Conservation (phyloP, 2,797 vertebrate genomes). For the Tarsius wallacei region DNA sequence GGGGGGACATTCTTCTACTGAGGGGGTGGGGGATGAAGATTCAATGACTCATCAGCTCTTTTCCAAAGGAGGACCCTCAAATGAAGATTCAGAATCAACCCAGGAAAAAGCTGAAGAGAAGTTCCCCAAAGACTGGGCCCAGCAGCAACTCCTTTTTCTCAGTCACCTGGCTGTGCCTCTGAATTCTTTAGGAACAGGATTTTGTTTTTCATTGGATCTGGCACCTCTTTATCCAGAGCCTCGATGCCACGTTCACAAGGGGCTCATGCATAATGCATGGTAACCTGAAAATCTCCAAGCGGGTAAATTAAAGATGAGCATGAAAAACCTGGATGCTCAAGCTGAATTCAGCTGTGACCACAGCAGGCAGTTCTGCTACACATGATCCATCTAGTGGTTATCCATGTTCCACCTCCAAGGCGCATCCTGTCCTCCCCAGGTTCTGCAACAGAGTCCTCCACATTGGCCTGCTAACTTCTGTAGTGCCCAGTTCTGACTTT, state of each 20-base stretch:
- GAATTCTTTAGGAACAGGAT: slow-evolving; percentile 50
- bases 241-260: slow-evolving; percentile 8
- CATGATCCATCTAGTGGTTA: not conserved
- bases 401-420: not conserved
- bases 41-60: slow-evolving; percentile 48
- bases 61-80: not conserved
- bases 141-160: not conserved
- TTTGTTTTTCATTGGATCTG: slow-evolving; percentile 72
- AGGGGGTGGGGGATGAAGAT: not conserved
- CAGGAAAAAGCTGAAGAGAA: not conserved
- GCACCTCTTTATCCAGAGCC: slow-evolving; percentile 72
- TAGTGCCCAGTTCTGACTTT: not conserved
- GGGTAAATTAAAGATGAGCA: slow-evolving; percentile 82
- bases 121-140: not conserved
- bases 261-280: slow-evolving; percentile 75
- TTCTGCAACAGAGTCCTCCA: not conserved
- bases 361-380: not conserved
- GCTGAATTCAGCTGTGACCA: slow-evolving; percentile 68
- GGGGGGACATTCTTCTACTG: not conserved
- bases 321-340: slow-evolving; percentile 43
- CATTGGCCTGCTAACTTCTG: not conserved
- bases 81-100: not conserved
- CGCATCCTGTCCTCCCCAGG: fast-evolving
- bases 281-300: slow-evolving; percentile 78
- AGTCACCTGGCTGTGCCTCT: not conserved